Conservation (phyloP, 2,888 invertebrate genomes). For the Aspidiotus rigidus region DNA sequence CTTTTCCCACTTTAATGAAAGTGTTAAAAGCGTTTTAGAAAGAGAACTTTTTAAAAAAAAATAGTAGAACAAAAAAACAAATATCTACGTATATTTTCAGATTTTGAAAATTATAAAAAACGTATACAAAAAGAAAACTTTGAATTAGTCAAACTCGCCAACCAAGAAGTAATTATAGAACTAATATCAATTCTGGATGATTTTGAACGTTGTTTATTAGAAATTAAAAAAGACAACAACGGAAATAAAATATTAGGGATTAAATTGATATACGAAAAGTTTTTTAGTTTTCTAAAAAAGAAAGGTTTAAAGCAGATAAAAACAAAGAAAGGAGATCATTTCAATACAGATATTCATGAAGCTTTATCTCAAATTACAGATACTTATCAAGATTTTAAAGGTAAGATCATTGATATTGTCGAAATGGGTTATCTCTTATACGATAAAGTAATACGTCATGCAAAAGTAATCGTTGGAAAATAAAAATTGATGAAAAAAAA, state of each 20-base stretch:
- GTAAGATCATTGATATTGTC: not conserved
- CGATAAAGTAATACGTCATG: not conserved
- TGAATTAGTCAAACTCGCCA: not conserved
- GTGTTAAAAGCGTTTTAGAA: not conserved
- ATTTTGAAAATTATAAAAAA: not conserved
- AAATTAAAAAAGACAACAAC: not conserved
- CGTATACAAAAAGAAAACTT: not conserved
- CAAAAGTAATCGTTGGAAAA: not conserved
- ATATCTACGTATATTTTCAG: not conserved
- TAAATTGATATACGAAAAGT: not conserved
- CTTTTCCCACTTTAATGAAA: too few relatives aligned
- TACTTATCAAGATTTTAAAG: not conserved
- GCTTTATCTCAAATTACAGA: not conserved
- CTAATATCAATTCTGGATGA: not conserved
- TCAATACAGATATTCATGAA: not conserved
- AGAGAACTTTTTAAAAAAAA: not conserved
- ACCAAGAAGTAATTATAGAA: not conserved
- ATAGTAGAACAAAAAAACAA: not conserved
- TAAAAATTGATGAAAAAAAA: not conserved
- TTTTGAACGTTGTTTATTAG: not conserved
- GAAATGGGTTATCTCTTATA: not conserved
- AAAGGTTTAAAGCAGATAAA: not conserved
- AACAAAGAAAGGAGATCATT: not conserved
- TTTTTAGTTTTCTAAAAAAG: not conserved
- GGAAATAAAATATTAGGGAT: not conserved